These are phyloP conservation scores for Paraescarpia echinospica DNA, from an alignment of 1,140 invertebrate species.

Conservation along the genomic window DNA sequence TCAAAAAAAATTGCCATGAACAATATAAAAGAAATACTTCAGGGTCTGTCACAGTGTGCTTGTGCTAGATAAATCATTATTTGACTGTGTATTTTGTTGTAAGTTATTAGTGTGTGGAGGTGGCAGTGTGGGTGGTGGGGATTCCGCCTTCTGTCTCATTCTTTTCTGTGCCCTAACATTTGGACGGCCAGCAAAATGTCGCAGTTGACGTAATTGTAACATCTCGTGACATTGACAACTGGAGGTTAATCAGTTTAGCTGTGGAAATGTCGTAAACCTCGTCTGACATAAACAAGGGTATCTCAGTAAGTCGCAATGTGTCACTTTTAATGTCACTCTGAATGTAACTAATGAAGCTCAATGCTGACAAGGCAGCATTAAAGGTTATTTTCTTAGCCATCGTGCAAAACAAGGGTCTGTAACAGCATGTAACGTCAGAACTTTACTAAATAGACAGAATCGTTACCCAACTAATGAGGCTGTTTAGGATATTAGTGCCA, in stretches of 20 bases:
- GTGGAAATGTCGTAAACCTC: neutral
- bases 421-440: neutral
- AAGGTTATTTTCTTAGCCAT: neutral
- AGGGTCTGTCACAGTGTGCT: neutral
- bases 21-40: neutral
- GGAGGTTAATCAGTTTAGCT: neutral
- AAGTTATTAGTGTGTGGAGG: neutral
- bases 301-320: neutral
- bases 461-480: neutral
- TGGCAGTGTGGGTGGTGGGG: neutral
- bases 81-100: conserved; percentile 11
- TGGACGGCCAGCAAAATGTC: neutral
- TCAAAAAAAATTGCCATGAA: neutral
- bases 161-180: neutral
- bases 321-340: neutral
- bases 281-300: neutral
- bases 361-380: neutral
- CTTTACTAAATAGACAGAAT: neutral
- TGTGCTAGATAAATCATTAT: neutral
- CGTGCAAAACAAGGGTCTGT: neutral
- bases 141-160: neutral
- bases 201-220: neutral
- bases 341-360: neutral
- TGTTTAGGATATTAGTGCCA: neutral
- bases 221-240: neutral